Evolutionary conservation across 2,888 invertebrate species (phyloP), one percentile per base, ranked within the genome.

Genomic region (Tachina lurida): DNA sequence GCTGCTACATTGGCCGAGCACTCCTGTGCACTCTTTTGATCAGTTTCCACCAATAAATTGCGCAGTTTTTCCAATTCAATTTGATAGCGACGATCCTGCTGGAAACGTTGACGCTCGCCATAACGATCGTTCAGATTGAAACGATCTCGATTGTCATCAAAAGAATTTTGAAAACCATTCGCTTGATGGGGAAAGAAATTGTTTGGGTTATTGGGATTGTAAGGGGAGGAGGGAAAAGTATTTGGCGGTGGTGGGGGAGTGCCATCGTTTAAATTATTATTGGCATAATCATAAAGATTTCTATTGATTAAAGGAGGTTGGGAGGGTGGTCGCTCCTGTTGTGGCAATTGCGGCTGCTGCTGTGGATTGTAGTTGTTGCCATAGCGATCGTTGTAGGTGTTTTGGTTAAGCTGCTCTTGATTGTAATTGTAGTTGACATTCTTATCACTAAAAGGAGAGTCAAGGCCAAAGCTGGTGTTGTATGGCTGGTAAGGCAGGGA

Each of bases 1-100:
- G 97, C 96, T 0, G 95, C 96, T n/a, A 97, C 97, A 91, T 97
- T 97, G 71, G 95, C 95, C 0, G 96, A 96, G 90, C 97, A 97
- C 92, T 96, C 96, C 90, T 96, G 95, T 0, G 97, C 95, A 12
- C 96, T 95, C 89, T 96, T 95, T 45, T 95, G 94, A 91, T 97
- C 97, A 41, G 96, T 94, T 84, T 95, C 95, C 60, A 95, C 94
- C 87, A 97, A 91, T 58, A 96, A 94, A 86, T 94, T 90, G 3
- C 92, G 90, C 45, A 93, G 65, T 70, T 91, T 92, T 54, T 93
- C 93, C 87, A 91, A 87, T 87, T 93, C 93, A 47, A 91, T 89
- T 81, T 92, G 91, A 83, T 91, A 91, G 49, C 90, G 91, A 67
- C 91, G 91, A 89, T 93, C 92, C 86, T 91, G 90, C 58, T 93